Base-by-base conservation (phyloP, 1,140 invertebrate species). In the Aricia agestis region DNA sequence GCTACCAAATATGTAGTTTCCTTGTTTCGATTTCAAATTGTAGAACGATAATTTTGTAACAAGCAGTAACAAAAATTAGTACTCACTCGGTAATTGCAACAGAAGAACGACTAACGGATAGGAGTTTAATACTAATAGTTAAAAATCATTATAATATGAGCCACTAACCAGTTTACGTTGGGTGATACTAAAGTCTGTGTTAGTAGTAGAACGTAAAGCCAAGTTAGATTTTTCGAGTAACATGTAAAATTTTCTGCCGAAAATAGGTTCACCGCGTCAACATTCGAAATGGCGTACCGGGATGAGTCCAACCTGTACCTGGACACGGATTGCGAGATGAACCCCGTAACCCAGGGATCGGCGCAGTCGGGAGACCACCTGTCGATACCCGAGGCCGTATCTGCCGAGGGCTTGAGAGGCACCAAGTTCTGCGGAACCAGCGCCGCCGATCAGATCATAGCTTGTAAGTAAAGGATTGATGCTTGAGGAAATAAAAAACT, bases 371-470 rank as follows among this genome's bases (percentile, higher is more conserved):
- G 93, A 69, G 93, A 93, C 77, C 93, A 92, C 78, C 76, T 93
- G 15, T 87, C 92, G 82, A 93, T 93, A 52, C 92, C 92, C 32
- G 89, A 93, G 72, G 90, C 92, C 18, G 79, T 92, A 72, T 87
- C 90, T 0, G 85, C 83, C 66, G 89, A 91, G 17, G 91, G 91
- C 0, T 70, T 91, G 1, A 71, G 89, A 57, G 91, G 88, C 0
- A 80, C 84, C 73, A 92, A 91, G 74, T 92, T 86, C 82, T 92
- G 91, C 59, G 91, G 90, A 0, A 72, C 36, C 17, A 90, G 88
- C 66, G 88, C 86, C 0, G 65, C 83, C 0, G 83, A 86, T 61
- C 82, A 89, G 68, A 90, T 92, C 19, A 86, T 92, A 69, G 86
- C 88, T 74, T 90, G 91, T 92, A 72, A 87, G 89, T 85, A 74